phyloP scores from a whole-genome alignment of 2,888 invertebrate species.

The Parnassius apollo region DNA sequence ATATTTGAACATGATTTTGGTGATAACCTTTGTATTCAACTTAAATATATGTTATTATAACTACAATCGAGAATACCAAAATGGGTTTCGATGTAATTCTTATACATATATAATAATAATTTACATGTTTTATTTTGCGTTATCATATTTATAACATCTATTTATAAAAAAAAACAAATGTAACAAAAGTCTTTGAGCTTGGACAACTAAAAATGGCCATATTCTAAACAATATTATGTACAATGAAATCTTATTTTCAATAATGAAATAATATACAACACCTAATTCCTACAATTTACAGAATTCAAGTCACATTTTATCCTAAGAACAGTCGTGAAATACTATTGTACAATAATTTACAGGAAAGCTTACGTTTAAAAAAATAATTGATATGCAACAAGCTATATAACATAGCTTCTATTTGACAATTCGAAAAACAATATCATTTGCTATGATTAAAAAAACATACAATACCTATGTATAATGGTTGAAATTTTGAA shows the following conservation, averaged over 20 bases:
- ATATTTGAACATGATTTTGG: constrained; percentile 9
- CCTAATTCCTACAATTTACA: constrained; percentile 59
- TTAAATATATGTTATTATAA: constrained; percentile 12
- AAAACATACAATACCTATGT: no score
- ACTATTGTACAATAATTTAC: constrained; percentile 78
- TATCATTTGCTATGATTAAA: no score
- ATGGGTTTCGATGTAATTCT: constrained; percentile 28
- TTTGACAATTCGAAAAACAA: constrained; percentile 1
- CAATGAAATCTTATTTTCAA: constrained; percentile 69
- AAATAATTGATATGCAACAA: constrained; percentile 78
- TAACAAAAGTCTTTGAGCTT: constrained; percentile 44
- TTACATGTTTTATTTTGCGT: constrained; percentile 29
- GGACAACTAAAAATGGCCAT: constrained; percentile 41
- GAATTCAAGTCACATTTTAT: constrained; percentile 47
- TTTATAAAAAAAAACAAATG: constrained; percentile 30
- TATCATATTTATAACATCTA: constrained; percentile 26
- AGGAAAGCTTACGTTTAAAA: constrained; percentile 59
- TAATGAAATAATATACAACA: constrained; percentile 63
- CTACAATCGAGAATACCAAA: constrained; percentile 8
- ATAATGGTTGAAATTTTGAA: no score
- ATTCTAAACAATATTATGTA: constrained; percentile 53
- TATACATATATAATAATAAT: constrained; percentile 26
- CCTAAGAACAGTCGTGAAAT: constrained; percentile 70
- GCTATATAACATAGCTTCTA: constrained; percentile 52
- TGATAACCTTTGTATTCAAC: constrained; percentile 10